A percentile compares a stretch with the other conserved stretches of the same genome.
phyloP scores from a whole-genome alignment of 2,113 vertebrate species.

The Oncorhynchus masou region DNA sequence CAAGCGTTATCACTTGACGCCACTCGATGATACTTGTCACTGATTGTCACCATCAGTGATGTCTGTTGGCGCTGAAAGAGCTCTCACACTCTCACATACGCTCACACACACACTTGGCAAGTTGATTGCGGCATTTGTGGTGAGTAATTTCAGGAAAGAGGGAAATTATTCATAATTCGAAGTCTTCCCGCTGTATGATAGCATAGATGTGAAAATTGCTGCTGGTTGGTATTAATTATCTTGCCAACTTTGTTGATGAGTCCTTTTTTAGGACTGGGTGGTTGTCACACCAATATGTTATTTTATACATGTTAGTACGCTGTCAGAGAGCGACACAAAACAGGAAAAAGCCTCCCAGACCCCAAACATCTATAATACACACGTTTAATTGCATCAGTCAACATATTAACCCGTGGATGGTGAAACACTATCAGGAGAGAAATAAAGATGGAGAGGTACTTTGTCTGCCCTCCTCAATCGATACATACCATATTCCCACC shows the following conservation, averaged over 20 bases:
- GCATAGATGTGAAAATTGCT: conserved; percentile 73
- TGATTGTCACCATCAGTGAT: conserved; percentile 64
- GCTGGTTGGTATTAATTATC: conserved; percentile 74
- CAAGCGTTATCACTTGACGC: neutral
- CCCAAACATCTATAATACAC: conserved; percentile 65
- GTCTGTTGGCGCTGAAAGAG: conserved; percentile 65
- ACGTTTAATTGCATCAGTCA: conserved; percentile 70
- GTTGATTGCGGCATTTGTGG: conserved; percentile 59
- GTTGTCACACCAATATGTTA: conserved; percentile 71
- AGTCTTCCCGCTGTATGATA: conserved; percentile 65
- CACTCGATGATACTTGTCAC: conserved; percentile 62
- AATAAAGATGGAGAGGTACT: conserved; percentile 47
- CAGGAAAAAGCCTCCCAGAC: conserved; percentile 35
- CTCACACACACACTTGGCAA: conserved; percentile 16
- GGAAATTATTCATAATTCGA: conserved; percentile 70
- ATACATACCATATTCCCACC: conserved; percentile 35
- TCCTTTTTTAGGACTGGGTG: conserved; percentile 63
- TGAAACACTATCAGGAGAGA: conserved; percentile 55
- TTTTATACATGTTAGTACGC: conserved; percentile 67
- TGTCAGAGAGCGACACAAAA: conserved; percentile 51
- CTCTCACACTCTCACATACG: conserved; percentile 40
- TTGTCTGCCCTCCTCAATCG: conserved; percentile 59
- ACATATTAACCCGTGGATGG: conserved; percentile 60
- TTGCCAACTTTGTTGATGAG: conserved; percentile 71
- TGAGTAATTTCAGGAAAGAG: conserved; percentile 65